Conservation (phyloP, 1,140 invertebrate genomes). For the Metopolophium dirhodum region DNA sequence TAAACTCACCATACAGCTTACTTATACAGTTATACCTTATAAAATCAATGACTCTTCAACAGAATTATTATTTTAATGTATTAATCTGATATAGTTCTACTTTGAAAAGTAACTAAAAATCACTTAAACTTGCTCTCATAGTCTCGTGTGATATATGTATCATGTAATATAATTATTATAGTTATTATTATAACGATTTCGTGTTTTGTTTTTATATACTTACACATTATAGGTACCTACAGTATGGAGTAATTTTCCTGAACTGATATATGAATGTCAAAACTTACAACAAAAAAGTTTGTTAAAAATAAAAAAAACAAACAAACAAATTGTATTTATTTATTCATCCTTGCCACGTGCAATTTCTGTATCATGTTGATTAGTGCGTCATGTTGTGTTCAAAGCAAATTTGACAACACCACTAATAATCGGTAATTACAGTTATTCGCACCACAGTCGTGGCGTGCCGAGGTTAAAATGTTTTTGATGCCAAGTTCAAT, state of each 20-base stretch:
- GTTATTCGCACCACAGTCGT: background rate
- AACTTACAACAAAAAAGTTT: background rate
- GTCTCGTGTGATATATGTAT: background rate
- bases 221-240: too few relatives aligned
- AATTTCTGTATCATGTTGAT: background rate
- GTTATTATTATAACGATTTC: background rate
- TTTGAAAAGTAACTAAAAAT: too few relatives aligned
- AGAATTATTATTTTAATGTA: too few relatives aligned
- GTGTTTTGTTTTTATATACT: background rate
- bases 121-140: too few relatives aligned
- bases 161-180: too few relatives aligned
- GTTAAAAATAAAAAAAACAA: background rate
- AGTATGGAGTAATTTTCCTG: background rate
- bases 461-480: background rate
- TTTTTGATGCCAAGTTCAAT: background rate
- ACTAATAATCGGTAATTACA: background rate
- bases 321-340: background rate
- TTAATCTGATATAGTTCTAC: too few relatives aligned
- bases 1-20: too few relatives aligned
- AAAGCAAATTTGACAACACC: background rate
- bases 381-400: background rate
- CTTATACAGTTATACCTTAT: too few relatives aligned
- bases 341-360: background rate
- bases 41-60: too few relatives aligned
- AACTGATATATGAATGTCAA: background rate